These are phyloP conservation scores for Oxyruncus cristatus DNA, from an alignment of 2,113 vertebrate species.

Conservation along the genomic window DNA sequence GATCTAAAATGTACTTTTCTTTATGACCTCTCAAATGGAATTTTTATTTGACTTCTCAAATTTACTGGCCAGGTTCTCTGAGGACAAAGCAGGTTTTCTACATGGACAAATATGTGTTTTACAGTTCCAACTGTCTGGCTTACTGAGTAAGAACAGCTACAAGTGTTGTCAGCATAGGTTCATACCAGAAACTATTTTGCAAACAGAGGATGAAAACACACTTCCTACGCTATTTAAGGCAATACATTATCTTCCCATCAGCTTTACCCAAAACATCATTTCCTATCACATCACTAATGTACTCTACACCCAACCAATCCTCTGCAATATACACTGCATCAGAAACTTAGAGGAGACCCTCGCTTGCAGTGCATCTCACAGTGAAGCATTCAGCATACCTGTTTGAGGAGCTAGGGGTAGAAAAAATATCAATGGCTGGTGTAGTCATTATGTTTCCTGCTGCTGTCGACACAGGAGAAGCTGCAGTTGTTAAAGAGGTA, in stretches of 20 bases:
- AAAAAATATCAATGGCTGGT: constrained; percentile 94
- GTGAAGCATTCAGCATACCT: constrained; percentile 68
- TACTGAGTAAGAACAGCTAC: not conserved
- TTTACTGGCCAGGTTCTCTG: not conserved
- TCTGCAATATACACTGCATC: not conserved
- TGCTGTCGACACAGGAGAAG: constrained; percentile 92
- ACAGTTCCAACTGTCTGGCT: accelerated
- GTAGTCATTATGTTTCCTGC: constrained; percentile 91
- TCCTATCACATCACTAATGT: not conserved
- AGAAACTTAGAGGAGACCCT: not conserved
- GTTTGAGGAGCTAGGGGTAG: constrained; percentile 93
- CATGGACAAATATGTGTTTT: not conserved
- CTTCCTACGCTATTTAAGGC: not conserved
- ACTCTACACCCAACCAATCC: not conserved
- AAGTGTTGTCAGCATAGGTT: not conserved
- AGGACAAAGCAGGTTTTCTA: not conserved
- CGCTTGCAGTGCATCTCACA: not conserved
- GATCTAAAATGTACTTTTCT: not conserved
- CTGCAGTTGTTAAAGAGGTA: constrained; percentile 91
- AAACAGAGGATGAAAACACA: not conserved
- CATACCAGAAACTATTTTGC: not conserved
- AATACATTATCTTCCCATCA: not conserved
- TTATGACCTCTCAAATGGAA: not conserved
- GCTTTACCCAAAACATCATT: not conserved
- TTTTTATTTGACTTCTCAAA: not conserved